These are phyloP conservation scores for Lasioglossum villosulum DNA, from an alignment of 2,888 invertebrate species.

Conservation along the genomic window DNA sequence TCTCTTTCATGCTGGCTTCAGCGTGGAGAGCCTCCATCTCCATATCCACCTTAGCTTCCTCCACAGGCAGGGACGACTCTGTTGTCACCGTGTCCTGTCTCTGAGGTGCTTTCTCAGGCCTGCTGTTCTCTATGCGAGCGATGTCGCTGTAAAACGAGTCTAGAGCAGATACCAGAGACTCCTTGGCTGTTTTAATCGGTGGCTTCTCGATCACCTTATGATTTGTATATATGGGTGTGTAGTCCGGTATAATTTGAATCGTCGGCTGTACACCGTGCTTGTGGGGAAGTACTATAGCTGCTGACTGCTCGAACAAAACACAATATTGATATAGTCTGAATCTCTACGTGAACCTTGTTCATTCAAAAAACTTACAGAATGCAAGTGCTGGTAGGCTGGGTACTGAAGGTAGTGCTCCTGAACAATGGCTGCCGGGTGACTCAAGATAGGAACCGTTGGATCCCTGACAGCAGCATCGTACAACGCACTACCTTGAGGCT, in stretches of 20 bases:
- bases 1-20: constrained; percentile 51
- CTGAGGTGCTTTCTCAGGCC: constrained; percentile 45
- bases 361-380: constrained; percentile 75
- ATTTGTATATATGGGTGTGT: constrained; percentile 79
- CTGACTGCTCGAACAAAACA: constrained; percentile 71
- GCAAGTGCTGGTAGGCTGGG: constrained; percentile 81
- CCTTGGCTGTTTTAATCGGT: constrained; percentile 80
- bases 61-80: constrained; percentile 37
- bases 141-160: constrained; percentile 88
- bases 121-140: constrained; percentile 85
- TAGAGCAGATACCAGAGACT: constrained; percentile 85
- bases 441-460: constrained; percentile 76
- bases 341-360: background rate
- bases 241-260: constrained; percentile 81
- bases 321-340: background rate
- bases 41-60: constrained; percentile 53
- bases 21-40: constrained; percentile 43
- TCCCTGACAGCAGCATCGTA: constrained; percentile 80
- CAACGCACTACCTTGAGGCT: constrained; percentile 78
- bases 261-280: constrained; percentile 78
- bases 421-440: constrained; percentile 78
- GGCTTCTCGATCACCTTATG: constrained; percentile 83
- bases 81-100: constrained; percentile 34
- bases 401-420: constrained; percentile 82
- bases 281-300: constrained; percentile 79